Conservation (phyloP, 2,113 vertebrate genomes). For the Campylomormyrus numenius region DNA sequence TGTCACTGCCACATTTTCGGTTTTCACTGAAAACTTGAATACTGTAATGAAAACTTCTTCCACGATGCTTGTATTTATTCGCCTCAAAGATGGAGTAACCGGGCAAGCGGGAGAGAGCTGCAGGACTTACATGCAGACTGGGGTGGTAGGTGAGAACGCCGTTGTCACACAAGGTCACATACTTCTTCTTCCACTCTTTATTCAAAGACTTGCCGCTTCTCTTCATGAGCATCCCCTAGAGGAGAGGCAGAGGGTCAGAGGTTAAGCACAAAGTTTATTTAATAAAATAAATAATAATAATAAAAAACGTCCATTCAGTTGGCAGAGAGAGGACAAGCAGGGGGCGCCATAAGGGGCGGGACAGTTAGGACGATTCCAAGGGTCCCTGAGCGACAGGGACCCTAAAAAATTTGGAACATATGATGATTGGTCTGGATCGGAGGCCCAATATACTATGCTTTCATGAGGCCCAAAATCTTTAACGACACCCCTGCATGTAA, state of each 20-base stretch:
- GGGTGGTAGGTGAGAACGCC: slow-evolving; percentile 93
- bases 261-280: not conserved
- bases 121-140: slow-evolving; percentile 80
- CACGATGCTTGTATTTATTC: not conserved
- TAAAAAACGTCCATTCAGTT: not conserved
- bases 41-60: not conserved
- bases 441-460: too few species aligned
- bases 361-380: too few species aligned
- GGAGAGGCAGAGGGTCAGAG: not conserved
- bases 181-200: slow-evolving; percentile 99
- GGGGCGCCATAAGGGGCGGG: not conserved
- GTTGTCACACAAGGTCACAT: slow-evolving; percentile 89
- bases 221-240: slow-evolving; percentile 89
- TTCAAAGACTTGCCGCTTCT: slow-evolving; percentile 89
- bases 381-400: too few species aligned
- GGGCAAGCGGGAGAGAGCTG: not conserved
- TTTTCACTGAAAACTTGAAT: not conserved
- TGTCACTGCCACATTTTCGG: not conserved
- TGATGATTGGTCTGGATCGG: not conserved
- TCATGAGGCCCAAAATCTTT: not conserved
- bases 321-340: not conserved
- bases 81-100: not conserved
- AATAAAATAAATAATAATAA: not conserved
- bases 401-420: not conserved
- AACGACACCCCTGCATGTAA: not conserved